phyloP scores from a whole-genome alignment of 2,113 vertebrate species.

The Coturnix japonica region DNA sequence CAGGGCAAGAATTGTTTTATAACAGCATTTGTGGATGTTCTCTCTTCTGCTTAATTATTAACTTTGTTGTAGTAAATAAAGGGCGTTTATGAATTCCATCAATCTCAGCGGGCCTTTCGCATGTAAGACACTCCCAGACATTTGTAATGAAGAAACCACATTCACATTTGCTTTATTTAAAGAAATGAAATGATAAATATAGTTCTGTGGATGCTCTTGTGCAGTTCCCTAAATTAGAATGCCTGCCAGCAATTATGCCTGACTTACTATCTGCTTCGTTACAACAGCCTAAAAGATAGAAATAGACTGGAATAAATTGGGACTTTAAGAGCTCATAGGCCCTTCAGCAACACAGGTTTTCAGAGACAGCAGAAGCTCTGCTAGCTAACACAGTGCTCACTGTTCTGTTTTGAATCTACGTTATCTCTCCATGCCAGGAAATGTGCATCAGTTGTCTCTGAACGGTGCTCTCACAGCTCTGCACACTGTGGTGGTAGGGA shows the following conservation, averaged over 20 bases:
- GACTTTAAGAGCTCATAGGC: neutral
- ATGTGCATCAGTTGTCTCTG: neutral
- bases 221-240: neutral
- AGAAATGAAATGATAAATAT: conserved; percentile 11
- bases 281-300: neutral
- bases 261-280: conserved; percentile 20
- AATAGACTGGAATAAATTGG: neutral
- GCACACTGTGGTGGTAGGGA: neutral
- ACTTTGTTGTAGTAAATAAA: conserved; percentile 52
- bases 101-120: neutral
- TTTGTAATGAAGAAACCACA: neutral
- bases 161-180: conserved; percentile 16
- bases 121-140: conserved; percentile 3
- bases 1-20: conserved; percentile 8
- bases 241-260: conserved; percentile 15
- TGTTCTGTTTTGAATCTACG: neutral
- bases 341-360: neutral
- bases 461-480: neutral
- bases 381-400: neutral
- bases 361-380: neutral
- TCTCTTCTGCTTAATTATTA: conserved; percentile 69
- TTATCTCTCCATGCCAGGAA: neutral
- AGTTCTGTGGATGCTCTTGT: conserved; percentile 4
- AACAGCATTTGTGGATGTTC: neutral
- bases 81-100: conserved; percentile 53